Conservation (phyloP, 2,888 invertebrate genomes). For the Eueremaeus valkanovi region DNA sequence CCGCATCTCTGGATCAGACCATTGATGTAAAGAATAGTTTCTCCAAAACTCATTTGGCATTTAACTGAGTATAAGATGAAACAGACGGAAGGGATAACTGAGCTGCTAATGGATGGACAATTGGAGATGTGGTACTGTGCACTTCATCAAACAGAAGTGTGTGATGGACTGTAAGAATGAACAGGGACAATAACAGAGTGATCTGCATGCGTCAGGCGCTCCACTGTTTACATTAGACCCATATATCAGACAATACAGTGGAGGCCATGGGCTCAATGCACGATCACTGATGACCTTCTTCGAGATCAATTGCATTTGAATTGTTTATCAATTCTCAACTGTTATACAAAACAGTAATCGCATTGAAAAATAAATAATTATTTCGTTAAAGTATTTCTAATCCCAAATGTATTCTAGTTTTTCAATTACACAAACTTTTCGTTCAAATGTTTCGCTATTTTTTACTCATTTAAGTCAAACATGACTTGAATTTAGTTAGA, state of each 20-base stretch:
- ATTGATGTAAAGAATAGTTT: neutral
- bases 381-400: neutral
- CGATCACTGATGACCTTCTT: neutral
- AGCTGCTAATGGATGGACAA: constrained; percentile 10
- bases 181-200: neutral
- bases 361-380: neutral
- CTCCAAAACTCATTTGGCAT: neutral
- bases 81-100: constrained; percentile 22
- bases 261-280: neutral
- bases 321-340: neutral
- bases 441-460: neutral
- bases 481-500: constrained; percentile 5
- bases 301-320: neutral
- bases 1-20: too few relatives aligned
- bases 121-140: constrained; percentile 17
- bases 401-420: neutral
- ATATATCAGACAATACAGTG: neutral
- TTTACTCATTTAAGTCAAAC: neutral
- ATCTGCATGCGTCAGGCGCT: neutral
- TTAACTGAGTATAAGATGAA: constrained; percentile 15
- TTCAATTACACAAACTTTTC: neutral
- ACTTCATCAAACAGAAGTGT: constrained; percentile 13
- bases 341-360: neutral
- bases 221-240: constrained; percentile 1
- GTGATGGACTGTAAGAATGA: neutral